phyloP scores from a whole-genome alignment of 92 coral and sea anemone species.

The Virgularia gustaviana region DNA sequence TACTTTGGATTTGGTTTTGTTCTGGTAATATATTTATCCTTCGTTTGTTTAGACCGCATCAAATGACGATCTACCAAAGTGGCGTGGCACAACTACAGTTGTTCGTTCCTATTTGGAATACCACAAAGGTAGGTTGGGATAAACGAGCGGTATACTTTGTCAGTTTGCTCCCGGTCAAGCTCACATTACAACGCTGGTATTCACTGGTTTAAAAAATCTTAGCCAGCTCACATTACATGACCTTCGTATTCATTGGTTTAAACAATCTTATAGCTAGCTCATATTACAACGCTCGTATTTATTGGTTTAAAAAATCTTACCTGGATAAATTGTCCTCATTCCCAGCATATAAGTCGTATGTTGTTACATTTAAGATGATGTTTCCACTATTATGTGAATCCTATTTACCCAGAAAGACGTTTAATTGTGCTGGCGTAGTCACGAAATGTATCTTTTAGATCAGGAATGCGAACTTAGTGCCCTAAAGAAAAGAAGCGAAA shows the following conservation, averaged over 20 bases:
- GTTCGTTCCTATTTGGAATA: slow-evolving; percentile 15
- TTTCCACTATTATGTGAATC: background rate
- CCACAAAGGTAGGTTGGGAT: slow-evolving; percentile 26
- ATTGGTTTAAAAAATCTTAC: too few species aligned
- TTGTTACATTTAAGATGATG: too few species aligned
- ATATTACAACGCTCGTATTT: too few species aligned
- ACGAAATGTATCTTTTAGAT: slow-evolving; percentile 9
- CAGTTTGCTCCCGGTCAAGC: too few species aligned
- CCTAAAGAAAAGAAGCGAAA: slow-evolving; percentile 31
- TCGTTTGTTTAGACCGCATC: background rate
- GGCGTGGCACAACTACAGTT: slow-evolving; percentile 28
- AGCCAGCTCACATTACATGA: too few species aligned
- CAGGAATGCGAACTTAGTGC: slow-evolving; percentile 18
- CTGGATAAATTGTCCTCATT: too few species aligned
- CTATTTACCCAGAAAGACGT: background rate
- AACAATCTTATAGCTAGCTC: too few species aligned
- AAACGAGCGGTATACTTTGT: too few species aligned
- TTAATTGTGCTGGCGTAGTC: background rate
- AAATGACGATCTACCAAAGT: slow-evolving; percentile 12
- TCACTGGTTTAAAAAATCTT: too few species aligned
- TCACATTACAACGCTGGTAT: too few species aligned
- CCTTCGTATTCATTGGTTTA: too few species aligned
- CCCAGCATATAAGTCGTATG: too few species aligned
- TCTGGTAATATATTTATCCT: background rate
- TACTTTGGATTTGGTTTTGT: background rate